Conservation (phyloP, 2,113 vertebrate species). For the Crotalus viridis region DNA sequence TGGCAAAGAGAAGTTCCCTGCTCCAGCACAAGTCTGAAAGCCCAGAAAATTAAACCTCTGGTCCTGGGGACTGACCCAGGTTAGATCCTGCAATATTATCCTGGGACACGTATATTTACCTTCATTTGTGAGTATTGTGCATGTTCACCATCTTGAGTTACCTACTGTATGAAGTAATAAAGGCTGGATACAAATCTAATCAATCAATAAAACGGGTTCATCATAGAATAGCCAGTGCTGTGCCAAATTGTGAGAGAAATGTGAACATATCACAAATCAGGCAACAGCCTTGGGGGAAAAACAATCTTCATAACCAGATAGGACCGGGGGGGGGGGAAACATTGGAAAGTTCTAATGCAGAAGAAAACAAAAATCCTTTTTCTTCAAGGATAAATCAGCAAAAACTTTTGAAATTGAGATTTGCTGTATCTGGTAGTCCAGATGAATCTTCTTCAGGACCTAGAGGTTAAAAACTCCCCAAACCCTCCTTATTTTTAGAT, state of each 20-base stretch:
- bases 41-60: background rate
- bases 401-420: background rate
- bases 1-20: background rate
- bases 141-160: background rate
- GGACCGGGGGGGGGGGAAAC: background rate
- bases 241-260: slow-evolving; percentile 62
- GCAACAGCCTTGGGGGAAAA: background rate
- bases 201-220: background rate
- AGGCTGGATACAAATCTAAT: no score
- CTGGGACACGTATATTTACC: background rate
- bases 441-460: slow-evolving; percentile 45
- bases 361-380: slow-evolving; percentile 34
- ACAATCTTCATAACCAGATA: background rate
- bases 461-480: background rate
- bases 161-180: background rate
- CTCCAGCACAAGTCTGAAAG: background rate
- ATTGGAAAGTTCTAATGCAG: background rate
- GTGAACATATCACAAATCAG: slow-evolving; percentile 60
- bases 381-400: background rate
- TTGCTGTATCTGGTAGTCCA: background rate
- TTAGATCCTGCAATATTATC: background rate
- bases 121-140: background rate
- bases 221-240: slow-evolving; percentile 58
- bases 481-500: background rate
- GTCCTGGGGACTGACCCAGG: background rate